Conservation (phyloP, 2,797 vertebrate genomes). For the Mormyrops attenuatus region DNA sequence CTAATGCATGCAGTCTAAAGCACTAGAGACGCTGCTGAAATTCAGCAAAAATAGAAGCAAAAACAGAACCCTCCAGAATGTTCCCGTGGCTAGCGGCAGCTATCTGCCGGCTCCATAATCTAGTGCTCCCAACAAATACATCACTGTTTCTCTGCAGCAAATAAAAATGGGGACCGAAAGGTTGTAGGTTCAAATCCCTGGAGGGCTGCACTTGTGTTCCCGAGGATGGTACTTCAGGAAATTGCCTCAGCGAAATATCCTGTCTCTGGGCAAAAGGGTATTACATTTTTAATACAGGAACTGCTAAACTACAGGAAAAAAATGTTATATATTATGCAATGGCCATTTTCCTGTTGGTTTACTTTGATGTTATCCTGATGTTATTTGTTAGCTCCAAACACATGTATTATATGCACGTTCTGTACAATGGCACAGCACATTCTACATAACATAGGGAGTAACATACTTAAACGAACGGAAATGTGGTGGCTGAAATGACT, state of each 20-base stretch:
- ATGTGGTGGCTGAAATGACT: not conserved
- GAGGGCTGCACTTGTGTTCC: not conserved
- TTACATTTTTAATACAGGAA: not conserved
- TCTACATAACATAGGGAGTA: not conserved
- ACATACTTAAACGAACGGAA: not conserved
- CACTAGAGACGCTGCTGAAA: not conserved
- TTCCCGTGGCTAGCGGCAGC: not conserved
- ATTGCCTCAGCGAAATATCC: not conserved
- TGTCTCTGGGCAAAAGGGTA: not conserved
- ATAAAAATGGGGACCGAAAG: not conserved
- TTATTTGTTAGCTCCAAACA: not conserved
- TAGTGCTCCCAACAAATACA: not conserved
- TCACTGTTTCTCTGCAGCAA: not conserved
- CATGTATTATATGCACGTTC: not conserved
- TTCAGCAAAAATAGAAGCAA: not conserved
- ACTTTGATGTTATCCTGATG: not conserved
- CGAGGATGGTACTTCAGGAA: not conserved
- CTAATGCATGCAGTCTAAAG: not conserved
- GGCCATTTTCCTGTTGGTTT: not conserved
- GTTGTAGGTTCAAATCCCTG: not conserved
- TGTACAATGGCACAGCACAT: not conserved
- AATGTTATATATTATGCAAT: not conserved
- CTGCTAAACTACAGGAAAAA: not conserved
- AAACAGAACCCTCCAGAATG: not conserved
- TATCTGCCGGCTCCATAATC: not conserved